Evolutionary conservation across 1,140 invertebrate species (phyloP).

Genomic region (Ganaspis sp.): DNA sequence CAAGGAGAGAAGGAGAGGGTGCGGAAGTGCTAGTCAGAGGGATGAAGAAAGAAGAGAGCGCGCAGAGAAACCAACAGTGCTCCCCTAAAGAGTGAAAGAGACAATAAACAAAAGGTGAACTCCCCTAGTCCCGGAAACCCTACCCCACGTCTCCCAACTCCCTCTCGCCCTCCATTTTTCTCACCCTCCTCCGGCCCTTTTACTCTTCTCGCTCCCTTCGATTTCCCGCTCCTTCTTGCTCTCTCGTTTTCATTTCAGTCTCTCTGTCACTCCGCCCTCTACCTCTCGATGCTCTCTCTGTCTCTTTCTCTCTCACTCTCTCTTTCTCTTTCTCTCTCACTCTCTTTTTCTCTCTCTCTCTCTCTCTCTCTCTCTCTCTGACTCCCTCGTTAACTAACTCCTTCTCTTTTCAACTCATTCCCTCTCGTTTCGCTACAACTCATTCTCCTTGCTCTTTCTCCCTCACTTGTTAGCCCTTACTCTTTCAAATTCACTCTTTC

Average conservation of each 20-base stretch:
- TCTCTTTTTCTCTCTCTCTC: constrained; percentile 30
- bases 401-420: constrained; percentile 45
- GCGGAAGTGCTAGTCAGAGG: constrained; percentile 47
- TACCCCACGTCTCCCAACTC: constrained; percentile 45
- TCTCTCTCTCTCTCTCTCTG: constrained; percentile 34
- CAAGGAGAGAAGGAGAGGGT: constrained; percentile 48
- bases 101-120: constrained; percentile 55
- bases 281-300: constrained; percentile 27
- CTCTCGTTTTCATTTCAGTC: not conserved
- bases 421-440: too few relatives aligned
- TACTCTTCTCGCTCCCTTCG: constrained; percentile 27
- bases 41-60: constrained; percentile 54
- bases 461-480: too few relatives aligned
- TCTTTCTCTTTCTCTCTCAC: constrained; percentile 28
- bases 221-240: constrained; percentile 34
- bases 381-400: constrained; percentile 21
- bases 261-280: too few relatives aligned
- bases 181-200: constrained; percentile 35
- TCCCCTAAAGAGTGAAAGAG: constrained; percentile 38
- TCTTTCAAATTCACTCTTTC: too few relatives aligned
- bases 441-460: too few relatives aligned
- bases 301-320: constrained; percentile 33
- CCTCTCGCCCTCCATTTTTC: constrained; percentile 32
- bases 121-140: constrained; percentile 55
- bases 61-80: constrained; percentile 30